Evolutionary conservation across 1,140 invertebrate species (phyloP).

Genomic region (Hypsibius dujardini): DNA sequence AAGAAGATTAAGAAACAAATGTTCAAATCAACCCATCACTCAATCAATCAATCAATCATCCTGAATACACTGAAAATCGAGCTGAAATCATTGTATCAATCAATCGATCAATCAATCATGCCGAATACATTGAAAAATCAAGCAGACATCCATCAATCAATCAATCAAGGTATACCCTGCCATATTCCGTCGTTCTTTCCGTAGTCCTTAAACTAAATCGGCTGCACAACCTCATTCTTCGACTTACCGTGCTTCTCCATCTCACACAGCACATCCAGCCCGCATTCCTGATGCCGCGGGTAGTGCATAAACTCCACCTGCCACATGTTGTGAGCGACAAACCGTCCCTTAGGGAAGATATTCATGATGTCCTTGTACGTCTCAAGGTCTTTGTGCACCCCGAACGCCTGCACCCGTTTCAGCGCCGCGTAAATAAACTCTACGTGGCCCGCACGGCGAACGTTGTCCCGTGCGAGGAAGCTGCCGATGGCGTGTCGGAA

Average conservation of each 20-base stretch:
- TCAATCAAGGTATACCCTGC: too few species aligned
- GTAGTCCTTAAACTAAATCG: too few species aligned
- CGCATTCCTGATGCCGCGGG: constrained; percentile 80
- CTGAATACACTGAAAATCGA: too few species aligned
- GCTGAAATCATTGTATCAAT: too few species aligned
- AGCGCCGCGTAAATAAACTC: constrained; percentile 82
- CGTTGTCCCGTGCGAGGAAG: constrained; percentile 44
- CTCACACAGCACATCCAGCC: constrained; percentile 61
- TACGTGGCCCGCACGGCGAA: constrained; percentile 55
- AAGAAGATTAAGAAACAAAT: too few species aligned
- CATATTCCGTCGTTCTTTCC: too few species aligned
- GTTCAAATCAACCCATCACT: too few species aligned
- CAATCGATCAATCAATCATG: too few species aligned
- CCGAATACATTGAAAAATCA: too few species aligned
- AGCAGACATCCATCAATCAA: too few species aligned
- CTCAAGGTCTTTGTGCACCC: constrained; percentile 62
- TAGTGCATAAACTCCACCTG: constrained; percentile 77
- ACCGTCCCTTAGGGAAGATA: constrained; percentile 75
- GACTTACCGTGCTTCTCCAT: constrained; percentile 73
- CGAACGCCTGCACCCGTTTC: constrained; percentile 69
- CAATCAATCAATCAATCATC: too few species aligned
- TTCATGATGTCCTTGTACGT: constrained; percentile 74
- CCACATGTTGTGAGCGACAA: constrained; percentile 57
- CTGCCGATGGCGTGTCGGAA: constrained; percentile 55
- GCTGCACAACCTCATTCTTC: too few species aligned